A percentile compares a stretch with the other conserved stretches of the same genome.
phyloP scores from a whole-genome alignment of 2,113 vertebrate species.

The Henicopernis longicauda region DNA sequence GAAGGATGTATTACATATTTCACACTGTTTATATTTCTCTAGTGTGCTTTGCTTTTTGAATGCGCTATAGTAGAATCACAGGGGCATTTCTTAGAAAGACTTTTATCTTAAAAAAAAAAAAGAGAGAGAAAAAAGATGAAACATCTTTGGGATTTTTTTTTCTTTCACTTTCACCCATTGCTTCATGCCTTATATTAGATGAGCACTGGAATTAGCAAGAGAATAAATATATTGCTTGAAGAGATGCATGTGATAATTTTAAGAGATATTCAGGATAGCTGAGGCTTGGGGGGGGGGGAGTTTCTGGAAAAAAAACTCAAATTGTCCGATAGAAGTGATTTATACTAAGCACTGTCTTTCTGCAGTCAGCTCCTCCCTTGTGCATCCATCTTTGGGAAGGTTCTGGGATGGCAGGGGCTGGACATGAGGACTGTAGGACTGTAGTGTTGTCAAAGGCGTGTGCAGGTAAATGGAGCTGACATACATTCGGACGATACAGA shows the following conservation, averaged over 20 bases:
- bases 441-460: background rate
- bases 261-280: background rate
- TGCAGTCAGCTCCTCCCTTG: background rate
- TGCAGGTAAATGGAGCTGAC: background rate
- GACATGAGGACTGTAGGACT: background rate
- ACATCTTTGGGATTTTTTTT: background rate
- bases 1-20: conserved; percentile 58
- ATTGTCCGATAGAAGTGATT: background rate
- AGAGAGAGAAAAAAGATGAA: background rate
- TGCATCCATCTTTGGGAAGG: background rate
- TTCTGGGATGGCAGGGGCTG: background rate
- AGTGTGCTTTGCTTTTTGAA: conserved; percentile 1
- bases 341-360: background rate
- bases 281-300: background rate
- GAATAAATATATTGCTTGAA: background rate
- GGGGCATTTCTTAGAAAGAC: background rate
- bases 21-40: background rate
- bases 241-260: background rate
- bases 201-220: background rate
- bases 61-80: conserved; percentile 34
- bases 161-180: background rate
- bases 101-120: background rate
- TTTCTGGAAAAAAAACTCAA: fast-evolving
- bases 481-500: background rate
- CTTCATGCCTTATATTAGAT: background rate